These are phyloP conservation scores for Syngnathus floridae DNA, from an alignment of 2,113 vertebrate genomes.

Conservation along the genomic window DNA sequence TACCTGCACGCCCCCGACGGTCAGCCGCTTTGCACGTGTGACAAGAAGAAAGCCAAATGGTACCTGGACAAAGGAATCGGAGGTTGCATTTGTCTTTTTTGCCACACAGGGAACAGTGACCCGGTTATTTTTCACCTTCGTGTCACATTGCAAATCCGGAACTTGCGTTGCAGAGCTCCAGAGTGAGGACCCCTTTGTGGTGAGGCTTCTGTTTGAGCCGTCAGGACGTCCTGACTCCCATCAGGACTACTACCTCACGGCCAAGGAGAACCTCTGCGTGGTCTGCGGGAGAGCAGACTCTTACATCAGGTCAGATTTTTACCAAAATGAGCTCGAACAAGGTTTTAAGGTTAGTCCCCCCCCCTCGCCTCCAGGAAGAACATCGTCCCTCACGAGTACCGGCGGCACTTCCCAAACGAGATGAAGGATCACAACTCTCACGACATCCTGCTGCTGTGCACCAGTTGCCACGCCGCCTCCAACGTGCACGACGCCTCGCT, in stretches of 20 bases:
- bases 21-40: conserved; percentile 94
- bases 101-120: too few species aligned
- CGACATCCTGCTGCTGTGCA: conserved; percentile 92
- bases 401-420: conserved; percentile 89
- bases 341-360: too few species aligned
- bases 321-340: neutral
- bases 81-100: conserved; percentile 63
- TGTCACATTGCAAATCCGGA: neutral
- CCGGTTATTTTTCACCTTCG: too few species aligned
- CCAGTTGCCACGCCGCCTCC: conserved; percentile 87
- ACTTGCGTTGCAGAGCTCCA: conserved; percentile 73
- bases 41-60: conserved; percentile 98
- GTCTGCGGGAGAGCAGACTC: conserved; percentile 93
- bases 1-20: conserved; percentile 94
- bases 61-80: conserved; percentile 96
- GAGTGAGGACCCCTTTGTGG: conserved; percentile 87
- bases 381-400: conserved; percentile 91
- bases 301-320: conserved; percentile 82
- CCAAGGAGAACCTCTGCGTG: conserved; percentile 94
- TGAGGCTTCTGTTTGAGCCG: conserved; percentile 89
- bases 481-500: conserved; percentile 86
- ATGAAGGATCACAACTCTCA: conserved; percentile 99
- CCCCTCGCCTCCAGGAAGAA: conserved; percentile 78
- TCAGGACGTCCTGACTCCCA: conserved; percentile 91
- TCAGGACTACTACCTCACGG: conserved; percentile 90